A percentile compares a stretch with the other conserved stretches of the same genome.
phyloP scores from a whole-genome alignment of 2,888 invertebrate species.

The Euplagia quadripunctaria region DNA sequence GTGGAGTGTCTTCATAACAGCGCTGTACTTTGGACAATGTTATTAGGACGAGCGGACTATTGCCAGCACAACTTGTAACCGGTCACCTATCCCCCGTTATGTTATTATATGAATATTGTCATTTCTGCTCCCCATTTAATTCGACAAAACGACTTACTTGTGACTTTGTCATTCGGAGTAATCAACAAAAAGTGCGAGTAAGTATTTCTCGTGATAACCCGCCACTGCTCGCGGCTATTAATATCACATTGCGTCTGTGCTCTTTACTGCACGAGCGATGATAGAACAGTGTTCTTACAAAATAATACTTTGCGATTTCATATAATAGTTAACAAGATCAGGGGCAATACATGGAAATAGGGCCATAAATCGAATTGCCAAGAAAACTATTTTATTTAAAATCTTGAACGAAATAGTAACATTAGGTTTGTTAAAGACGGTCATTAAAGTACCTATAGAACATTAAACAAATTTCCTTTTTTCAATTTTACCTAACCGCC shows the following conservation, averaged over 20 bases:
- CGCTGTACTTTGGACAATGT: too few species aligned
- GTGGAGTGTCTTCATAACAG: too few species aligned
- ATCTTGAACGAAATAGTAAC: neutral
- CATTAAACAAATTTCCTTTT: too few species aligned
- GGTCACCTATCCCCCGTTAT: too few species aligned
- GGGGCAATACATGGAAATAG: neutral
- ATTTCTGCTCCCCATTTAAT: neutral
- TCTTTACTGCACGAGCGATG: slow-evolving; percentile 45
- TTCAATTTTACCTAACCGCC: too few species aligned
- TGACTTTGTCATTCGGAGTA: slow-evolving; percentile 30
- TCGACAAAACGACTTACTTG: neutral
- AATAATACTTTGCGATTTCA: slow-evolving; percentile 25
- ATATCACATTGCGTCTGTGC: slow-evolving; percentile 51
- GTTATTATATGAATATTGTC: too few species aligned
- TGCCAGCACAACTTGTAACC: too few species aligned
- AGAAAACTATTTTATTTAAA: neutral
- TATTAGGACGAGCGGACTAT: too few species aligned
- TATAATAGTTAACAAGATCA: neutral
- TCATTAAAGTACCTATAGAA: neutral
- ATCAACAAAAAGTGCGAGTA: slow-evolving; percentile 42
- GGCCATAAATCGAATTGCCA: neutral
- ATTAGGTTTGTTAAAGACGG: neutral
- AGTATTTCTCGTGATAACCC: slow-evolving; percentile 57
- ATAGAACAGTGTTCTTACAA: slow-evolving; percentile 54
- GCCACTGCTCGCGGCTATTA: slow-evolving; percentile 48